These are phyloP conservation scores for Coreoperca whiteheadi DNA, from an alignment of 2,113 vertebrate species.

Conservation along the genomic window DNA sequence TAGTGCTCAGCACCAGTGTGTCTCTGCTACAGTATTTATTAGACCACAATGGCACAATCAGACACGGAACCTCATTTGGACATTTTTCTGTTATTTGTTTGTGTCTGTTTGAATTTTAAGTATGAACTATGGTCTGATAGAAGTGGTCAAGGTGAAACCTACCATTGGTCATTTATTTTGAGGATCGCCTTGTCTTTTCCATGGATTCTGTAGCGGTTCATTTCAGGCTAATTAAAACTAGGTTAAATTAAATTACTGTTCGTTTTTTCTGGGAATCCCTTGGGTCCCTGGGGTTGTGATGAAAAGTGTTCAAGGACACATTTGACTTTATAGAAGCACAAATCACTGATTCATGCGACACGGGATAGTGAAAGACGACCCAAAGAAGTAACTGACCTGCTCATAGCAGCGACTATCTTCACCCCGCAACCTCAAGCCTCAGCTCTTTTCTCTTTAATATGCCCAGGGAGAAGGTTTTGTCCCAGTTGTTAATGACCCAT, in stretches of 20 bases:
- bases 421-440: neutral
- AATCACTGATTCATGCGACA: neutral
- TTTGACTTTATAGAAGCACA: neutral
- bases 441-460: neutral
- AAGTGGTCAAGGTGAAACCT: slow-evolving; percentile 13
- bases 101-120: neutral
- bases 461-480: neutral
- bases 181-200: neutral
- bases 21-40: neutral
- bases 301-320: neutral
- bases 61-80: neutral
- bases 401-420: neutral
- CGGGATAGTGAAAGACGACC: neutral
- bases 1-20: neutral
- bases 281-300: neutral
- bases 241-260: slow-evolving; percentile 2
- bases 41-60: neutral
- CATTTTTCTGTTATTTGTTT: neutral
- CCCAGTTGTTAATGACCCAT: neutral
- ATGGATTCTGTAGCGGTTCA: neutral
- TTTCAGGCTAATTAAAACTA: slow-evolving; percentile 2
- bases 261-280: neutral
- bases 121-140: neutral
- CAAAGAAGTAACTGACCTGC: neutral
- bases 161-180: neutral